Evolutionary conservation across 2,113 vertebrate species (phyloP).

Genomic region (Ptychochromis oligacanthus): DNA sequence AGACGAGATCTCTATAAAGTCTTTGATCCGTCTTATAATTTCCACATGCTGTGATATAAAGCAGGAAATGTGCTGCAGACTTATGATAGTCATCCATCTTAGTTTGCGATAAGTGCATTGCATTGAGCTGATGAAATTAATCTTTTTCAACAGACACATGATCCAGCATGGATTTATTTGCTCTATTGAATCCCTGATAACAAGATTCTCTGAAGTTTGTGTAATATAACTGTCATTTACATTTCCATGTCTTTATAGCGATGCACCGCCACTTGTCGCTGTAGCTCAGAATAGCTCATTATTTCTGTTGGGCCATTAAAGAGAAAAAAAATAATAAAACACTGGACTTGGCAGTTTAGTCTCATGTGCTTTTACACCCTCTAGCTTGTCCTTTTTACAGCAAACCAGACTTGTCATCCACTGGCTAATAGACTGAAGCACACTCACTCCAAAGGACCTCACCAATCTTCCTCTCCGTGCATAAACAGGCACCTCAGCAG

Average conservation of each 20-base stretch:
- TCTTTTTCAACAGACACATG: constrained; percentile 42
- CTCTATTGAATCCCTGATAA: constrained; percentile 38
- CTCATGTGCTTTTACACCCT: constrained; percentile 34
- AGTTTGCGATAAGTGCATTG: constrained; percentile 52
- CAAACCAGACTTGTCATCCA: constrained; percentile 30
- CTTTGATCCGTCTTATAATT: constrained; percentile 69
- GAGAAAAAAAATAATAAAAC: constrained; percentile 44
- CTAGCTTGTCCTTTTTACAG: constrained; percentile 29
- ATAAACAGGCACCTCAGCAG: constrained; percentile 8
- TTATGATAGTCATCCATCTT: constrained; percentile 62
- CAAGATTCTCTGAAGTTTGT: constrained; percentile 14
- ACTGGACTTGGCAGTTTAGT: constrained; percentile 22
- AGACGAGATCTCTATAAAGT: constrained; percentile 40
- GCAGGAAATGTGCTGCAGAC: constrained; percentile 60
- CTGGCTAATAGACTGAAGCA: constrained; percentile 11
- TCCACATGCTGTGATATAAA: constrained; percentile 53
- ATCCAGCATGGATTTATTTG: constrained; percentile 36
- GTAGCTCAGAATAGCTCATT: constrained; percentile 25
- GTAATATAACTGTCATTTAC: constrained; percentile 32
- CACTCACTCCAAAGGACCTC: not conserved
- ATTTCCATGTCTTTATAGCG: constrained; percentile 5
- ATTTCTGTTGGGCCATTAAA: constrained; percentile 13
- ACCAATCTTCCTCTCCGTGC: constrained; percentile 3
- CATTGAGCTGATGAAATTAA: constrained; percentile 48
- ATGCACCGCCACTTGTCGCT: not conserved